Evolutionary conservation across 2,888 invertebrate species (phyloP).

Genomic region (Pomacea canaliculata): DNA sequence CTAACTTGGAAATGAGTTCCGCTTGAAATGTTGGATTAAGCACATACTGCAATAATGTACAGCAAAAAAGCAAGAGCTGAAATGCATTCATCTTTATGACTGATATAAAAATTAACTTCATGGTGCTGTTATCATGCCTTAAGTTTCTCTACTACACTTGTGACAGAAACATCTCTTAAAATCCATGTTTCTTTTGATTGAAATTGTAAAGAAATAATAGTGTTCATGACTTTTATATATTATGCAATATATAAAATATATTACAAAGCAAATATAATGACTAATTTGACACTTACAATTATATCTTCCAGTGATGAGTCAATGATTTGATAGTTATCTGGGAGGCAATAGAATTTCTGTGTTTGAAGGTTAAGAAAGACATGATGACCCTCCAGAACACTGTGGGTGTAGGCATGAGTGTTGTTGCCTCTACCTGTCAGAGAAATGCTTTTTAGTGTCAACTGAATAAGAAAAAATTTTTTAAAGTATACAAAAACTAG

Average conservation of each 20-base stretch:
- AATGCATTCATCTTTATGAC: background rate
- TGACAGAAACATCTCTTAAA: background rate
- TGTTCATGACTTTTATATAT: background rate
- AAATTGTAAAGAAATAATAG: too few relatives aligned
- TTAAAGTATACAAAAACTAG: background rate
- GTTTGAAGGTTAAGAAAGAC: conserved; percentile 97
- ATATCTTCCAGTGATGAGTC: conserved; percentile 97
- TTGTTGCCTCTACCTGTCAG: conserved; percentile 86
- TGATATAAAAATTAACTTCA: background rate
- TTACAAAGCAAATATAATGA: background rate
- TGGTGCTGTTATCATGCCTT: background rate
- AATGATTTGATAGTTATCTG: conserved; percentile 99
- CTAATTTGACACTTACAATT: conserved; percentile 71
- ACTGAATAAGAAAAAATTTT: background rate
- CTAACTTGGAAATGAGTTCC: conserved; percentile 85
- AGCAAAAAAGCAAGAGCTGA: background rate
- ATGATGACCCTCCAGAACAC: conserved; percentile 97
- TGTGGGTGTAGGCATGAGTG: conserved; percentile 99
- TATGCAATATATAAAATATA: background rate
- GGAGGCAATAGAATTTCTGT: conserved; percentile 96
- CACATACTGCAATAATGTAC: conserved; percentile 79
- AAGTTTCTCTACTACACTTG: background rate
- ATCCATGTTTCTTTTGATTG: too few relatives aligned
- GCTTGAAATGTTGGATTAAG: conserved; percentile 94
- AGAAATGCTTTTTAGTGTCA: background rate